Evolutionary conservation across 2,797 vertebrate species (phyloP).

Genomic region (Crocodylus rhombifer): DNA sequence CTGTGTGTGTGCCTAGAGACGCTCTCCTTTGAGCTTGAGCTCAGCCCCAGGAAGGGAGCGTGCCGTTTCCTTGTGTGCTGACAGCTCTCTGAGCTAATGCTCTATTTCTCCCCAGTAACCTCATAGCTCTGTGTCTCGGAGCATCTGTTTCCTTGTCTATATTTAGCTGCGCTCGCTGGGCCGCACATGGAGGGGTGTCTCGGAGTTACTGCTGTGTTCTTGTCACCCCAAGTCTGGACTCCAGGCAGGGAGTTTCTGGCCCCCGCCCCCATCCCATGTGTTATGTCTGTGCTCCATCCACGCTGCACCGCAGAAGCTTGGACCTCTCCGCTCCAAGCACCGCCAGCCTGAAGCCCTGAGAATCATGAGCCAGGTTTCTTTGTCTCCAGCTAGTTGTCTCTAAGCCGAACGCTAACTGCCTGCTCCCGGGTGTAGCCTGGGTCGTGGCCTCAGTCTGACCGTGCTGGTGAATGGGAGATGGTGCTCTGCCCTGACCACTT

Average conservation of each 20-base stretch:
- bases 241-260: not conserved
- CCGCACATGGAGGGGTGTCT: not conserved
- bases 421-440: not conserved
- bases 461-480: not conserved
- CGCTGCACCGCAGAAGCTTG: not conserved
- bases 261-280: not conserved
- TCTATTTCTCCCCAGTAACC: not conserved
- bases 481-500: not conserved
- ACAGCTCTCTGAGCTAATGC: not conserved
- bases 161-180: constrained; percentile 31
- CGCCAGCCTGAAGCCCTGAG: not conserved
- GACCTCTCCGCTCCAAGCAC: not conserved
- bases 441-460: not conserved
- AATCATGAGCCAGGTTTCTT: not conserved
- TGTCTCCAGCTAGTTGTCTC: not conserved
- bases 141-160: constrained; percentile 38
- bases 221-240: not conserved
- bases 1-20: not conserved
- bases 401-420: not conserved
- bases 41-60: not conserved
- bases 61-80: not conserved
- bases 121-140: not conserved
- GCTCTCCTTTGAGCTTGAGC: not conserved
- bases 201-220: not conserved
- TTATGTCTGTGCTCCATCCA: not conserved